Base-by-base conservation (phyloP, 2,888 invertebrate species). In the Ichneumoninae sp. region DNA sequence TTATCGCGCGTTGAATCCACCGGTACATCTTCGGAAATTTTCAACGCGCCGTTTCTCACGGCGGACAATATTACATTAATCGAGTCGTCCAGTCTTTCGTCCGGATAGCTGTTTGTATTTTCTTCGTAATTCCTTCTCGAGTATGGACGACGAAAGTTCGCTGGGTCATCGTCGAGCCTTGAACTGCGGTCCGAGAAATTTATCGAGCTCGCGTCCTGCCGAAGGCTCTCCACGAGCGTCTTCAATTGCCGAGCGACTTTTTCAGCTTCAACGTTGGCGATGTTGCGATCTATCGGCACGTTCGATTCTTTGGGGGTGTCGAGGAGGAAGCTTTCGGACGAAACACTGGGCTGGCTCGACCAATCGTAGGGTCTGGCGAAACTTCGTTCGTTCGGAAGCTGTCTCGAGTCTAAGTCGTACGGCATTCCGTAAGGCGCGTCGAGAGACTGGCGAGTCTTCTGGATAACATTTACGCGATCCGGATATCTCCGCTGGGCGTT, bases 371-470 rank as follows among this genome's bases (percentile, higher is more conserved):
- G 13, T 2, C 22, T 10, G 40, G n/a, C 57, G 8, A 30, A 57
- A 26, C 19, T n/a, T 70, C n/a, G 4, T 70, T 69, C 22, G 8
- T 19, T 30, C 0, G n/a, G 52, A 8, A 1, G 13, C 5, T 57
- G 26, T 33, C 13, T 40, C 2, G 52, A 19, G n/a, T n/a, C 44
- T 60, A 16, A 44, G 26, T 68, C 57, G 6, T 52, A 13, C 22
- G 13, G 10, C 50, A 10, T 10, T 10, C 8, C 47, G 10, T 66
- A 16, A 30, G 19, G 60, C 3, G 68, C 47, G 7, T 82, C 74
- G 0, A 89, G 83, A 16, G 90, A 44, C 26, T 91, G 91, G 30
- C 89, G 90, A 16, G 84, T 88, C 62, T 87, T 89, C 44, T 90
- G 90, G 1, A 89, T 52, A 2, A 90, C 83, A 0, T 86, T 76